Conservation (phyloP, 2,797 vertebrate genomes). For the Pygocentrus nattereri region DNA sequence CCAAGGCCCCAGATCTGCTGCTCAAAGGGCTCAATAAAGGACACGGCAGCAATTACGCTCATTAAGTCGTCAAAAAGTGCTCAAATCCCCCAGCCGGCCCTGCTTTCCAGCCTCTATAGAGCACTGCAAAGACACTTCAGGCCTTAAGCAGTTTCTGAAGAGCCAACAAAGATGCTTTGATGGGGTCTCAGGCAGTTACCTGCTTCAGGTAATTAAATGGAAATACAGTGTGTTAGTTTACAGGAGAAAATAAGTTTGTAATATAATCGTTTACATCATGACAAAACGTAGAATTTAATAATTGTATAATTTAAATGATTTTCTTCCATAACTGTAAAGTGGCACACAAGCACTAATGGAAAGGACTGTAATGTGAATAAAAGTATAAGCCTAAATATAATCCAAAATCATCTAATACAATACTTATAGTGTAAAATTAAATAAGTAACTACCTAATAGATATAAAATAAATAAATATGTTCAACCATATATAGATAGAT, state of each 20-base stretch:
- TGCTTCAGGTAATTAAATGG: background rate
- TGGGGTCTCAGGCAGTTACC: background rate
- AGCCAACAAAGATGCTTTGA: conserved; percentile 6
- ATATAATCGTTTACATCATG: background rate
- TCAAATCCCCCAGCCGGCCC: conserved; percentile 63
- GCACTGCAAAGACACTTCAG: background rate
- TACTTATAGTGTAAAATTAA: too few species aligned
- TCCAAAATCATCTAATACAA: too few species aligned
- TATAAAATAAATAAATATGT: too few species aligned
- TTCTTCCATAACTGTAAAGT: too few species aligned
- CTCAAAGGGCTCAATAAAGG: conserved; percentile 44
- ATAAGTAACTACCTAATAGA: too few species aligned
- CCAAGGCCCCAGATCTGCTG: conserved; percentile 63
- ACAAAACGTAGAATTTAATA: background rate
- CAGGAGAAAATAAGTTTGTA: background rate
- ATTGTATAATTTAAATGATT: background rate
- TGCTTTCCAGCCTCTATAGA: conserved; percentile 9
- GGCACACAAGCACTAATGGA: too few species aligned
- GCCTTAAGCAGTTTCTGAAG: background rate
- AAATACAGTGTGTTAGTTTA: conserved; percentile 11
- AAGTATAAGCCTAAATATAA: too few species aligned
- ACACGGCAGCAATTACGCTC: conserved; percentile 69
- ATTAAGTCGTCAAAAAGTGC: conserved; percentile 77
- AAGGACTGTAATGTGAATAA: too few species aligned
- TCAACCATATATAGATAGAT: too few species aligned